A percentile compares a stretch with the other conserved stretches of the same genome.
phyloP scores from a whole-genome alignment of 2,113 vertebrate species.

The Mesembrinibis cayennensis region DNA sequence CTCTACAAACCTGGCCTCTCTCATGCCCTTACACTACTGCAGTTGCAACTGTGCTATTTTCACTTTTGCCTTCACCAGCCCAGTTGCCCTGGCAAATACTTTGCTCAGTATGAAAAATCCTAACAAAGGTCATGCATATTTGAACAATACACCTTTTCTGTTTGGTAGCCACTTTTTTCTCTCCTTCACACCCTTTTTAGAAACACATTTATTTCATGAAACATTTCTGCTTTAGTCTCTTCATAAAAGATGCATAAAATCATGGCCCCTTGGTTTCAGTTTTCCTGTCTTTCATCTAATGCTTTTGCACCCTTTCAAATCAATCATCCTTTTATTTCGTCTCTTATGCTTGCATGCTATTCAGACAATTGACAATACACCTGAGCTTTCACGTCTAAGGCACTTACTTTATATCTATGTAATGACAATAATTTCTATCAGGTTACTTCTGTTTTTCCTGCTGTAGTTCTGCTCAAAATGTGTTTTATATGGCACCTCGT shows the following conservation, averaged over 20 bases:
- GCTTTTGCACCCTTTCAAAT: slow-evolving; percentile 25
- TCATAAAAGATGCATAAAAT: not conserved
- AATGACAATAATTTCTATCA: slow-evolving; percentile 20
- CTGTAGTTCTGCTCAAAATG: not conserved
- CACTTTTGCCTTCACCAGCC: not conserved
- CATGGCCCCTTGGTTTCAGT: not conserved
- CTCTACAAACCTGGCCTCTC: not conserved
- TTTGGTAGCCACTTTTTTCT: not conserved
- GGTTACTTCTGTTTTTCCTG: not conserved
- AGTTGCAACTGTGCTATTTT: not conserved
- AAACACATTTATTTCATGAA: not conserved
- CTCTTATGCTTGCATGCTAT: not conserved
- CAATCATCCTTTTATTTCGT: slow-evolving; percentile 18
- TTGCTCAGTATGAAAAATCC: not conserved
- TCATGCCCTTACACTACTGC: not conserved
- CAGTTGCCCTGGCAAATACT: not conserved
- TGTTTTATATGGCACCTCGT: not conserved
- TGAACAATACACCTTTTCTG: not conserved
- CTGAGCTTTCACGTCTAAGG: not conserved
- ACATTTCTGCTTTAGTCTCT: not conserved
- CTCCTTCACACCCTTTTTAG: not conserved
- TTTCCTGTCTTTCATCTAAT: not conserved
- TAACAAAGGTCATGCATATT: not conserved
- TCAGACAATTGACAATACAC: slow-evolving; percentile 11
- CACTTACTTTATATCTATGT: not conserved